Evolutionary conservation across 2,888 invertebrate genomes (phyloP), one percentile per base, ranked within the genome.

Genomic region (Rhingia campestris): DNA sequence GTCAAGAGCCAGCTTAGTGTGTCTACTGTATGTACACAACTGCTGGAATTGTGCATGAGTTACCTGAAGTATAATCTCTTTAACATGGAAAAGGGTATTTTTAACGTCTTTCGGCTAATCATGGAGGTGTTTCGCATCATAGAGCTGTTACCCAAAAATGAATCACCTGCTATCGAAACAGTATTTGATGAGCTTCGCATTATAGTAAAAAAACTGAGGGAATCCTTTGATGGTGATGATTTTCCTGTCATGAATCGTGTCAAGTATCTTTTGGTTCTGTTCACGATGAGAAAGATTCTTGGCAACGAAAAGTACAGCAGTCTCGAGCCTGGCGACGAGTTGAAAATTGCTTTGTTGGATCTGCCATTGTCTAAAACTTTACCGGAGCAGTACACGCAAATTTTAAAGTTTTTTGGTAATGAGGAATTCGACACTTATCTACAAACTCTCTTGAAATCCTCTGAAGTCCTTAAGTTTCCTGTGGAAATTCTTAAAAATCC

Each of bases 231-330:
- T 0, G 54, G 80, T 0, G 81, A 84, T 5, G 84, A 86, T 30
- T 87, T 86, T n/a, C 86, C 88, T 4, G 81, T 86, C 12, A 79
- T 88, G 9, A 87, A 88, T 3, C 89, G 90, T 3, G 79, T 90
- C 0, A 86, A 88, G 22, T 88, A 89, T 7, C 49, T 90, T 3
- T 77, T 89, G 0, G 75, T 89, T 3, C 87, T 88, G 37, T 88
- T 87, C 7, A 72, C 89, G 4, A 73, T 90, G 58, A 87, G 88
- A 49, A 61, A 66, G 49, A 86, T 74, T 32, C 12, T 70, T 12
- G 72, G 73, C 5, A 77, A 72, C 7, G 77, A 74, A 12, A 67
- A 73, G 35, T 88, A 87, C 79, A 80, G 69, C 37, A 51, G 2
- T 7, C 49, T 80, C 4, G 39, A 61, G 22, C 51, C 75, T 12